Evolutionary conservation across 2,113 vertebrate species (phyloP).

Genomic region (Genyomyrus donnyi): DNA sequence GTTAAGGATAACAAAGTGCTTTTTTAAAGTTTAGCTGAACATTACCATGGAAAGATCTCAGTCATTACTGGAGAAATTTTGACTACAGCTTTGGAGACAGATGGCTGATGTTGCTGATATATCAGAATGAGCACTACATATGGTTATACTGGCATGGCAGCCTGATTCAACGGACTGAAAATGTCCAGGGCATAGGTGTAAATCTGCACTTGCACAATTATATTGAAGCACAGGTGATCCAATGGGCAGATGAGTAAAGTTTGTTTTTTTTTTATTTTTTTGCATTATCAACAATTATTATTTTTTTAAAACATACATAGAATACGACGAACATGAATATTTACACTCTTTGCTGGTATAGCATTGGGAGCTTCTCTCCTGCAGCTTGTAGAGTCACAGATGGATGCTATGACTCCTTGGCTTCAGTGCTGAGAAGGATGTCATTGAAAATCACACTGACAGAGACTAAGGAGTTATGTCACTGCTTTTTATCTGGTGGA

Average conservation of each 20-base stretch:
- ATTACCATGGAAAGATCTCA: too few relatives aligned
- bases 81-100: too few relatives aligned
- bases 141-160: background rate
- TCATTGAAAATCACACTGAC: background rate
- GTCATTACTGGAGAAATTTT: too few relatives aligned
- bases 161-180: background rate
- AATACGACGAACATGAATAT: background rate
- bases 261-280: background rate
- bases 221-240: background rate
- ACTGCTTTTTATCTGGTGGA: background rate
- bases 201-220: background rate
- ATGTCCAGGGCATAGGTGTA: background rate
- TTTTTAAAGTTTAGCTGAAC: too few relatives aligned
- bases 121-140: too few relatives aligned
- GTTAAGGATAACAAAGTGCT: too few relatives aligned
- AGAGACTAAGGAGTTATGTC: background rate
- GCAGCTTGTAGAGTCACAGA: background rate
- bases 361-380: background rate
- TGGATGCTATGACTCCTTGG: background rate
- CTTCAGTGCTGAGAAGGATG: background rate
- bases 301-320: background rate
- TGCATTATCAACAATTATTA: background rate
- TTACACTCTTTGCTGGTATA: background rate
- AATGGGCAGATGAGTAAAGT: background rate
- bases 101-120: too few relatives aligned